Conservation (phyloP, 2,888 invertebrate genomes). For the Drosophila kuntzei region DNA sequence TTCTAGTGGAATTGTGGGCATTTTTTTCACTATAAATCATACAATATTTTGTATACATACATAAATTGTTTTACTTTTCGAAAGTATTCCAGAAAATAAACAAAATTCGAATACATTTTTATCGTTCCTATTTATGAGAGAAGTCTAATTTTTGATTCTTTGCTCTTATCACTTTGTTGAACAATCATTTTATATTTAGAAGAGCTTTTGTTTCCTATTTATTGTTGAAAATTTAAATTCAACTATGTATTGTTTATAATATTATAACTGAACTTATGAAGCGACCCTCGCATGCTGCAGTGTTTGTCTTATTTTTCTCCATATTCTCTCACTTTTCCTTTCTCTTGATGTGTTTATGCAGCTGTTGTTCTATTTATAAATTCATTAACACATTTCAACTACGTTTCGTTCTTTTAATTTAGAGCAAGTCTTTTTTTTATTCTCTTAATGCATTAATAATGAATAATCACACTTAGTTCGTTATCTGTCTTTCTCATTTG, state of each 20-base stretch:
- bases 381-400: conserved; percentile 62
- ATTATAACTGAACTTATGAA: not conserved
- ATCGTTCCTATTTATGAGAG: not conserved
- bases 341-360: conserved; percentile 50
- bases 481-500: conserved; percentile 48
- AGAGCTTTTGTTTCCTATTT: not conserved
- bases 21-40: not conserved
- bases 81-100: not conserved
- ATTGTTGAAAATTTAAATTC: not conserved
- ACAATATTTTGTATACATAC: not conserved
- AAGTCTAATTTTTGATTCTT: not conserved
- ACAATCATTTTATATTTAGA: not conserved
- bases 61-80: not conserved
- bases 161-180: not conserved
- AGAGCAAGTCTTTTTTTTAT: conserved; percentile 3
- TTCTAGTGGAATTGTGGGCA: conserved; percentile 4
- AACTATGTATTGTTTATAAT: not conserved
- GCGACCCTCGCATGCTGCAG: conserved; percentile 13
- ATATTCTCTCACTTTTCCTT: conserved; percentile 35
- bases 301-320: not conserved
- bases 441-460: conserved; percentile 12
- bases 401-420: conserved; percentile 13
- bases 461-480: conserved; percentile 16
- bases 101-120: not conserved
- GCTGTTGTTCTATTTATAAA: conserved; percentile 72